Base-by-base conservation (phyloP, 1,140 invertebrate species). In the Bombus pyrosoma region DNA sequence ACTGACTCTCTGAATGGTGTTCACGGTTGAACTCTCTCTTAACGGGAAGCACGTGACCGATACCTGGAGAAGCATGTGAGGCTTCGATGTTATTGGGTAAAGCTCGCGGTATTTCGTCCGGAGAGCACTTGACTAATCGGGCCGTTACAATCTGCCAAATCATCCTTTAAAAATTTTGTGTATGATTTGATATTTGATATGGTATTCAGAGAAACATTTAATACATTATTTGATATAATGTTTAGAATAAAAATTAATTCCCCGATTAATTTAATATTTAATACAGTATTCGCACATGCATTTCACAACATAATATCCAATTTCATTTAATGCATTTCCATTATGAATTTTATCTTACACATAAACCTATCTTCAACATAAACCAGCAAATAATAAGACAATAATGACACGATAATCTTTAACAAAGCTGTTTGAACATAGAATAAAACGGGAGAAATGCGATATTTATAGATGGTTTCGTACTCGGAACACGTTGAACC, bases 401-500 rank as follows among this genome's bases (percentile, higher is more conserved):
- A 53, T 53, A 53, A 53, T 53, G 12, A 3, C 47, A 53, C 18
- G 47, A 53, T 53, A 53, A 53, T 53, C 6, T 53, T 22, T 34
- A 34, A 66, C n/a, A 66, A 34, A 32, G 13, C n/a, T 66, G 6
- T 34, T 15, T 22, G 15, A 0, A 1, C 64, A 13, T 18, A 66
- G 15, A 66, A 32, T 28, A 28, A 66, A 78, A n/a, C 22, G 22
- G 37, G 37, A 62, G 10, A 9, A 41, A 8, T 12, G n/a, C 10
- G 32, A 22, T 68, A 69, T 79, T 79, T 79, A 69, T 79, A 53
- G 25, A n/a, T 4, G 12, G 62, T 68, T 79, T 68, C 47, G 64
- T 47, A 66, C 62, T 47, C 64, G 64, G 5, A 32, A 68, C 77
- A 79, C 77, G 77, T 79, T 79, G 32, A 68, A 18, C 22, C 64